phyloP scores from a whole-genome alignment of 1,140 invertebrate genomes.

The Diachasmimorpha longicaudata region DNA sequence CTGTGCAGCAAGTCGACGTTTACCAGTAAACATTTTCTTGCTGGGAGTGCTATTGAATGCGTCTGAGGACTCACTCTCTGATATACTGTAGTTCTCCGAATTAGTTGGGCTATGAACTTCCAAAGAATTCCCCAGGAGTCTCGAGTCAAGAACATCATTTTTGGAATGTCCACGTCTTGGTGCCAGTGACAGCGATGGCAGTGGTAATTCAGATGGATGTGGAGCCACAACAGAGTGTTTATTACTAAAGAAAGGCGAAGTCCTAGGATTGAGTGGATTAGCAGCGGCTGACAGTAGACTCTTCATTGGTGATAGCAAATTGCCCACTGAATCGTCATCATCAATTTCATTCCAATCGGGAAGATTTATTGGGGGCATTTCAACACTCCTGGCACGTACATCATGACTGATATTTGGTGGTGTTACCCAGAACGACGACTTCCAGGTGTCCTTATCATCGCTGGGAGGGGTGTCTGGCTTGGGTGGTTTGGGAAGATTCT shows the following conservation, averaged over 20 bases:
- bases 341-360: slow-evolving; percentile 47
- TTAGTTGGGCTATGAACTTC: slow-evolving; percentile 27
- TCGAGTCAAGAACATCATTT: not conserved
- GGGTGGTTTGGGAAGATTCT: slow-evolving; percentile 40
- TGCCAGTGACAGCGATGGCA: slow-evolving; percentile 54
- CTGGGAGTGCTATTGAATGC: slow-evolving; percentile 45
- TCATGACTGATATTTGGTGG: slow-evolving; percentile 49
- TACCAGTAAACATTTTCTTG: slow-evolving; percentile 49
- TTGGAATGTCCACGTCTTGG: slow-evolving; percentile 36
- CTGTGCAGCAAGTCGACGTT: slow-evolving; percentile 58
- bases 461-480: slow-evolving; percentile 47
- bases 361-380: slow-evolving; percentile 52
- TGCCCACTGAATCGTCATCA: slow-evolving; percentile 35
- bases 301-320: slow-evolving; percentile 56
- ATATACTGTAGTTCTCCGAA: slow-evolving; percentile 24
- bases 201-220: slow-evolving; percentile 57
- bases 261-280: slow-evolving; percentile 55
- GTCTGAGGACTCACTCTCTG: slow-evolving; percentile 38
- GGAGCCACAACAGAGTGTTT: slow-evolving; percentile 53
- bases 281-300: slow-evolving; percentile 53
- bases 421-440: slow-evolving; percentile 55
- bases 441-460: slow-evolving; percentile 42
- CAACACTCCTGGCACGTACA: slow-evolving; percentile 44
- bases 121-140: slow-evolving; percentile 25
- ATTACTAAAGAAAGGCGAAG: slow-evolving; percentile 50